Percentiles rank a stretch among this genome's conserved stretches.
Evolutionary conservation across 2,888 invertebrate species (phyloP).

Genomic region (Ditula angustiorana): DNA sequence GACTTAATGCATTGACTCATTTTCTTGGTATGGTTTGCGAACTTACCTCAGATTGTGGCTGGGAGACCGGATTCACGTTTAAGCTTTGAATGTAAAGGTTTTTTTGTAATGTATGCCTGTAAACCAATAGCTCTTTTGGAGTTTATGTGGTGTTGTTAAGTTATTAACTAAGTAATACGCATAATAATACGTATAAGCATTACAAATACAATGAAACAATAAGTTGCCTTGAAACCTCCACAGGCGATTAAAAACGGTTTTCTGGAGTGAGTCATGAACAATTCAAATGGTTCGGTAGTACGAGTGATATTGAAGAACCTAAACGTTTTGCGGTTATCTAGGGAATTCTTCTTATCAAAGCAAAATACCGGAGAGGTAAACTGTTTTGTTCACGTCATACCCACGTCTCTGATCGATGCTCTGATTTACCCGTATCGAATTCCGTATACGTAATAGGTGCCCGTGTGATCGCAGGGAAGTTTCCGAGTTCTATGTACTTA

Average conservation of each 20-base stretch:
- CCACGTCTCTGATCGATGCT: conserved; percentile 36
- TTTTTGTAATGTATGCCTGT: too few relatives aligned
- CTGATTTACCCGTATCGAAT: conserved; percentile 36
- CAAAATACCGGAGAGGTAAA: conserved; percentile 32
- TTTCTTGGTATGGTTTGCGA: conserved; percentile 46
- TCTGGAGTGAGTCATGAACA: too few relatives aligned
- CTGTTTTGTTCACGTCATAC: conserved; percentile 30
- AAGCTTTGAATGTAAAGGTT: background rate
- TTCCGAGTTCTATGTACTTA: conserved; percentile 37
- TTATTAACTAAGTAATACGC: too few relatives aligned
- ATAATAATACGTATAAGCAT: too few relatives aligned
- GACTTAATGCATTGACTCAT: conserved; percentile 73
- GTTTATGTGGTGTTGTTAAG: too few relatives aligned
- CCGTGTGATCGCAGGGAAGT: conserved; percentile 28
- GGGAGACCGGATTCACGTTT: background rate
- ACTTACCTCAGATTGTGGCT: background rate
- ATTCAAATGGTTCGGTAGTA: too few relatives aligned
- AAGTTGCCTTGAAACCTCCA: too few relatives aligned
- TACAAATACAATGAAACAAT: too few relatives aligned
- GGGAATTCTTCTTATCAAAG: conserved; percentile 8
- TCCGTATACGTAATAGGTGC: conserved; percentile 36
- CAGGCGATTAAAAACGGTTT: too few relatives aligned
- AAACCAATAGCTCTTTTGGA: too few relatives aligned
- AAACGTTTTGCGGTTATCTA: conserved; percentile 2
- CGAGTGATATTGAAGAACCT: too few relatives aligned